Evolutionary conservation across 2,888 invertebrate genomes (phyloP), one percentile per base, ranked within the genome.

Genomic region (Frankliniella intonsa): DNA sequence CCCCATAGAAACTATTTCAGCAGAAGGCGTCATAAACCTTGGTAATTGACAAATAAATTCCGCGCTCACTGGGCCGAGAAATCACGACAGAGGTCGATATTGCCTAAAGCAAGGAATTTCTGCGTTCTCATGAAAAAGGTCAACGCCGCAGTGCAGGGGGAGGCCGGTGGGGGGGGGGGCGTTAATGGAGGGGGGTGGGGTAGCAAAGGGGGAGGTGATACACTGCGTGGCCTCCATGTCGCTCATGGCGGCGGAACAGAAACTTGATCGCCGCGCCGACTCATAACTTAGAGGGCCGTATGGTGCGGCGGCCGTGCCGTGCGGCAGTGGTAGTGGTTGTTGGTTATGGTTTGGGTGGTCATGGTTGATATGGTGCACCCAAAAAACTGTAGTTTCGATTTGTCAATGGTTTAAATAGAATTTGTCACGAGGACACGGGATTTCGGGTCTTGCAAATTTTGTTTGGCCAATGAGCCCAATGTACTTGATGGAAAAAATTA

Each of bases 41-140:
- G 8, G 25, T 76, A 76, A 76, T 76, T 25, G 69, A 76, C 69
- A 76, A 76, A 76, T 76, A 76, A 76, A 76, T 76, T 76, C 69
- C 25, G 69, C 12, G 25, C 22, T 25, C 69, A 76, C 25, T 76
- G 69, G 25, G 69, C 69, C 69, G 69, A 76, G 69, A 76, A 76
- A 76, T 76, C 69, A 76, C 69, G 69, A 76, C 69, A 76, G 69
- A 76, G 25, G 69, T 76, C 69, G 69, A 76, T 76, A 76, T 76
- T 76, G 69, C 69, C 55, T 19, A 22, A 76, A 76, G 69, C 69
- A 76, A 38, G 69, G 69, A 76, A 76, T 76, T 76, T 25, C 69
- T 76, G 22, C 22, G 69, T 25, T 25, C 62, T 11, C 62, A 62
- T 62, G 62, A 62, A 62, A 22, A 22, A 22, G 69, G 69, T 22